Conservation (phyloP, 2,888 invertebrate genomes). For the Blera fallax region DNA sequence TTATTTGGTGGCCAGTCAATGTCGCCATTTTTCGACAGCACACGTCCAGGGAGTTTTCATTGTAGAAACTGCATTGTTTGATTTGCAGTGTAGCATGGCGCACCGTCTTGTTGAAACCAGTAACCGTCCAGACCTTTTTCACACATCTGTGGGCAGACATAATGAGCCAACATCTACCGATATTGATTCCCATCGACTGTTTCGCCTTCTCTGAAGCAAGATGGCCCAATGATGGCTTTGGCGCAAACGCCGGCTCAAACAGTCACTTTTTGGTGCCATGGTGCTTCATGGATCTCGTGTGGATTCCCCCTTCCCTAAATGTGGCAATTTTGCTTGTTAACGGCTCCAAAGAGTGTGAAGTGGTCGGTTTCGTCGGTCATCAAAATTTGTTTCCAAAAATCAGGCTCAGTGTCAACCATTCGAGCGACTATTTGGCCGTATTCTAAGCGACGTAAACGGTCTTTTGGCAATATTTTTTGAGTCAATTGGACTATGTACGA, state of each 20-base stretch:
- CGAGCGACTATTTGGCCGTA: too few species aligned
- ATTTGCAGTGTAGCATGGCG: conserved; percentile 21
- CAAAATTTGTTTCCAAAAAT: not conserved
- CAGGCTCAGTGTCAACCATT: too few species aligned
- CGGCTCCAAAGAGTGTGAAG: too few species aligned
- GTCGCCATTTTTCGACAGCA: not conserved
- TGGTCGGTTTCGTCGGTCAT: not conserved
- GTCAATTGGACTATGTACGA: not conserved
- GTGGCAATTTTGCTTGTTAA: conserved; percentile 19
- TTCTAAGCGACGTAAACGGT: not conserved
- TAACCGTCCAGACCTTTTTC: conserved; percentile 44
- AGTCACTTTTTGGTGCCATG: not conserved
- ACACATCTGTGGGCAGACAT: conserved; percentile 47
- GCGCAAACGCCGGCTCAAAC: conserved; percentile 10
- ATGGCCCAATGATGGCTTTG: too few species aligned
- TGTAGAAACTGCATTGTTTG: not conserved
- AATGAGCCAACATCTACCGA: not conserved
- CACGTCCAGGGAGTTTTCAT: not conserved
- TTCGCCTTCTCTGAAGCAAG: too few species aligned
- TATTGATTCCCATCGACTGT: too few species aligned
- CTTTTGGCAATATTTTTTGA: not conserved
- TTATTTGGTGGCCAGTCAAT: not conserved
- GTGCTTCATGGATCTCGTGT: conserved; percentile 13
- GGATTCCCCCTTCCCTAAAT: too few species aligned
- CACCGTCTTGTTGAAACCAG: conserved; percentile 55